Conservation (phyloP, 2,113 vertebrate species). For the Nothoprocta perdicaria region DNA sequence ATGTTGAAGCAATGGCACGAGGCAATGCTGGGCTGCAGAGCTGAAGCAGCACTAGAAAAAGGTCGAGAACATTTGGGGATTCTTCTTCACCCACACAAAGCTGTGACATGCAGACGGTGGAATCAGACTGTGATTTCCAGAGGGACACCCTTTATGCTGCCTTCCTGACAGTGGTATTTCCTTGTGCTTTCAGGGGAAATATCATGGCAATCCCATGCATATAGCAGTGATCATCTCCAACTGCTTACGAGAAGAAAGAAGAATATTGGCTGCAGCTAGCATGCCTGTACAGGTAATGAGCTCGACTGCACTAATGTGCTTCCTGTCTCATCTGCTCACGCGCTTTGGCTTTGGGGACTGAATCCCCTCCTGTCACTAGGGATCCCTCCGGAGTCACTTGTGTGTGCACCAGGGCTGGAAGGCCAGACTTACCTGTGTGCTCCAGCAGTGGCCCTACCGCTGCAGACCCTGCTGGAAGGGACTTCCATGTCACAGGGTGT, state of each 20-base stretch:
- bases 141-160: not conserved
- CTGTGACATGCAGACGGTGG: not conserved
- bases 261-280: conserved; percentile 89
- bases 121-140: conserved; percentile 11
- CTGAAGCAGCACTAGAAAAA: not conserved
- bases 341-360: conserved; percentile 4
- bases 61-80: not conserved
- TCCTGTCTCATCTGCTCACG: not conserved
- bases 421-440: conserved; percentile 4
- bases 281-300: conserved; percentile 91
- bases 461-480: not conserved
- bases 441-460: not conserved
- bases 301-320: conserved; percentile 17
- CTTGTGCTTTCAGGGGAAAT: conserved; percentile 86
- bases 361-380: not conserved
- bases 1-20: not conserved
- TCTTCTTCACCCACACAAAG: not conserved
- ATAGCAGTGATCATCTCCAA: conserved; percentile 91
- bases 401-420: not conserved
- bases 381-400: not conserved
- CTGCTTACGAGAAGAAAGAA: conserved; percentile 92
- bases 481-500: conserved; percentile 23
- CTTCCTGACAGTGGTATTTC: not conserved
- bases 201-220: conserved; percentile 85
- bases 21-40: not conserved